These are phyloP conservation scores for Corapipo altera DNA, from an alignment of 2,113 vertebrate species.

Conservation along the genomic window DNA sequence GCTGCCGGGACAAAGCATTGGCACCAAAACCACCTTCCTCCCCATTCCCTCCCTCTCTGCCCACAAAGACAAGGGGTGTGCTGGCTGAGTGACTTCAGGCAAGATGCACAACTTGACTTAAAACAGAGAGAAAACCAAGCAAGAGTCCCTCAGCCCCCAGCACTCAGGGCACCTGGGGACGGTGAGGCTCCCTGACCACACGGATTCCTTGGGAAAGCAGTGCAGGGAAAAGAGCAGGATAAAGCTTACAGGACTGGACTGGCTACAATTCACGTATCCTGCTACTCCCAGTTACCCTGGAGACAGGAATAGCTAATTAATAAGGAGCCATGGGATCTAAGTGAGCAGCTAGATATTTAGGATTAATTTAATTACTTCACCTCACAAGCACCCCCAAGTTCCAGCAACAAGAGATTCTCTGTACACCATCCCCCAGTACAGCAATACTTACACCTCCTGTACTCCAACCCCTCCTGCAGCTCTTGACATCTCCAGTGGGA, in stretches of 20 bases:
- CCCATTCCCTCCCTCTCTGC: not conserved
- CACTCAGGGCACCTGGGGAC: not conserved
- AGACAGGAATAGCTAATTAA: slow-evolving; percentile 23
- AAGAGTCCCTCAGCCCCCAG: fast-evolving
- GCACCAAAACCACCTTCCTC: not conserved
- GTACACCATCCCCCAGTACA: not conserved
- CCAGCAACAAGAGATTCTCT: not conserved
- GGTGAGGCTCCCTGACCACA: not conserved
- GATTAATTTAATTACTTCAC: slow-evolving; percentile 22
- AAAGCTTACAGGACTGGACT: not conserved
- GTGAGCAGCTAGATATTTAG: not conserved
- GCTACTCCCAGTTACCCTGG: not conserved
- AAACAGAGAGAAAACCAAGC: not conserved
- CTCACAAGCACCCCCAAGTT: not conserved
- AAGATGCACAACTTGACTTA: not conserved
- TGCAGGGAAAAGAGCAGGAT: not conserved
- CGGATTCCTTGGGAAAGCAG: not conserved
- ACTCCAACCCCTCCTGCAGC: not conserved
- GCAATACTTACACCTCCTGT: not conserved
- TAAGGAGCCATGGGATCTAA: not conserved
- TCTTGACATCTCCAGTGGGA: not conserved
- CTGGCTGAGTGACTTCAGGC: not conserved
- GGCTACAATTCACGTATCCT: not conserved
- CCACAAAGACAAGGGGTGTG: not conserved
- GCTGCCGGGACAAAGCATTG: fast-evolving